Evolutionary conservation across 2,113 vertebrate genomes (phyloP).

Genomic region (Nesoenas mayeri): DNA sequence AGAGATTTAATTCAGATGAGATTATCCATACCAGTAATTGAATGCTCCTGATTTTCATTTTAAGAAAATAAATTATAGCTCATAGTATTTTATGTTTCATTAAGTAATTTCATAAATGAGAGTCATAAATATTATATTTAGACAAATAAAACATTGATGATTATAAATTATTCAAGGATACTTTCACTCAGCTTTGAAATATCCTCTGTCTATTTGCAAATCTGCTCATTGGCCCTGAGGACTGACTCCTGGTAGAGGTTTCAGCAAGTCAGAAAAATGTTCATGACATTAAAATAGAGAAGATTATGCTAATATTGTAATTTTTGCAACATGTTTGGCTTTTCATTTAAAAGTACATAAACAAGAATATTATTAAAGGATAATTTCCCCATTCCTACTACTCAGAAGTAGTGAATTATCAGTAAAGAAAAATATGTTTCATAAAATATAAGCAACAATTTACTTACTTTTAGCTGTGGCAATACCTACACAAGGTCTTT

Average conservation of each 20-base stretch:
- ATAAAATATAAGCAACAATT: background rate
- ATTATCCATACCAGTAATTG: background rate
- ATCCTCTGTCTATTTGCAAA: background rate
- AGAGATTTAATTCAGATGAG: background rate
- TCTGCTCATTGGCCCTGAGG: background rate
- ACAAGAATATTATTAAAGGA: background rate
- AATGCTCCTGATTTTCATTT: constrained; percentile 21
- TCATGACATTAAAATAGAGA: background rate
- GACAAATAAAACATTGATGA: constrained; percentile 46
- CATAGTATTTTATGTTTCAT: constrained; percentile 21
- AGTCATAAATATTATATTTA: constrained; percentile 35
- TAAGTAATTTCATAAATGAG: constrained; percentile 14
- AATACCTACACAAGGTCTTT: background rate
- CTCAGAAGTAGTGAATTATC: background rate
- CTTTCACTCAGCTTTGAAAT: constrained; percentile 34
- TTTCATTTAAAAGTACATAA: background rate
- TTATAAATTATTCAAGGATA: constrained; percentile 14
- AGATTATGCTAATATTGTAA: background rate
- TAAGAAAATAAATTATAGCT: constrained; percentile 23
- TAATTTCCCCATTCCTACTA: background rate
- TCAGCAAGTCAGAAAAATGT: background rate
- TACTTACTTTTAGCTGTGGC: background rate
- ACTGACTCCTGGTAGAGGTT: background rate
- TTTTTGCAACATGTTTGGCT: background rate
- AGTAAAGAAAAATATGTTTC: background rate